A percentile compares a stretch with the other conserved stretches of the same genome.
phyloP scores from a whole-genome alignment of 2,888 invertebrate genomes.

The Elgonia sp. region DNA sequence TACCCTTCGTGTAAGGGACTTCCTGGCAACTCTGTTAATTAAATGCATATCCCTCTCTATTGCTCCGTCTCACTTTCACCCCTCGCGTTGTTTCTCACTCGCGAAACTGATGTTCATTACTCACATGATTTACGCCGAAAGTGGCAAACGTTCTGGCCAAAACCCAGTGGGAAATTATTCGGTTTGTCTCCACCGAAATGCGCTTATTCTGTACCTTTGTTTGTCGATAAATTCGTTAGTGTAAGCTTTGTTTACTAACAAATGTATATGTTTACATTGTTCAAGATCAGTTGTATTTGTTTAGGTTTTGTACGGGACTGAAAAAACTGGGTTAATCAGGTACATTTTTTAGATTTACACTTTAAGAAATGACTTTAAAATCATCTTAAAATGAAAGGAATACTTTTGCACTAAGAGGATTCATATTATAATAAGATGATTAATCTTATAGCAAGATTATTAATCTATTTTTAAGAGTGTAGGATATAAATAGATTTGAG shows the following conservation, averaged over 20 bases:
- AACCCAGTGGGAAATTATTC: constrained; percentile 55
- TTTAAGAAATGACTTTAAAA: no score
- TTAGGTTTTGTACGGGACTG: no score
- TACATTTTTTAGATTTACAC: no score
- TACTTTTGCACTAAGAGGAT: no score
- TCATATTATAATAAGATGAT: no score
- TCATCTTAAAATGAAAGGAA: no score
- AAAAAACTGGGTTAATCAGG: no score
- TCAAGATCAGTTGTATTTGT: no score
- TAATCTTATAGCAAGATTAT: no score
- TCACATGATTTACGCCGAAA: constrained; percentile 70
- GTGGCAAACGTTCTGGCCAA: constrained; percentile 60
- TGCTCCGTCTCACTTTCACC: constrained; percentile 22
- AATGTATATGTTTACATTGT: neutral
- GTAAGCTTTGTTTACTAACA: constrained; percentile 20
- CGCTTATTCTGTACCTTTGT: constrained; percentile 21
- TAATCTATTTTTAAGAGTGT: no score
- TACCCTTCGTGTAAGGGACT: constrained; percentile 56
- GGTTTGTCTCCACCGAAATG: constrained; percentile 42
- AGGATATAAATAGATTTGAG: no score
- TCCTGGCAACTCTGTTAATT: constrained; percentile 73
- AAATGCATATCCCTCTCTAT: constrained; percentile 66
- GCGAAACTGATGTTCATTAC: constrained; percentile 70
- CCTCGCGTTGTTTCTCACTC: constrained; percentile 39
- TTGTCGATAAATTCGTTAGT: constrained; percentile 35